phyloP scores from a whole-genome alignment of 2,888 invertebrate species.

The Mechanitis mazaeus region DNA sequence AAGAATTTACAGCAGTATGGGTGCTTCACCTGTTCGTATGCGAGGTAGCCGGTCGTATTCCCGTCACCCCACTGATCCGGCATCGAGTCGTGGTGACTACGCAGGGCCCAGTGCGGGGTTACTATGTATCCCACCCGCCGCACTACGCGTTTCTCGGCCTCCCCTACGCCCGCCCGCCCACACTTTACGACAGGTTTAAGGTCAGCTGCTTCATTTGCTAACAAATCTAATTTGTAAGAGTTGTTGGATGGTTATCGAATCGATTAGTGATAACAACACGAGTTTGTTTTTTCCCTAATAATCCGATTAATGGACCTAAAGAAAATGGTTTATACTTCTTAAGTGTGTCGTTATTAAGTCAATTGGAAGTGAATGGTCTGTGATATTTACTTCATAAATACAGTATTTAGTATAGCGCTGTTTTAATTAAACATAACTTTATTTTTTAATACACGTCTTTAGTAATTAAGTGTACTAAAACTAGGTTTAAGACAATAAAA shows the following conservation, averaged over 20 bases:
- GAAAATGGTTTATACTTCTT: conserved; percentile 6
- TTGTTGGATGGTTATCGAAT: conserved; percentile 39
- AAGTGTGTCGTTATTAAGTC: too few relatives aligned
- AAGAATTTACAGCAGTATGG: conserved; percentile 1
- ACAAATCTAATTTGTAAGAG: conserved; percentile 38
- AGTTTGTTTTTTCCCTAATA: conserved; percentile 9
- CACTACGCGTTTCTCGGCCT: conserved; percentile 63
- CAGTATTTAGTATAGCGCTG: too few relatives aligned
- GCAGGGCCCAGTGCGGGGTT: conserved; percentile 59
- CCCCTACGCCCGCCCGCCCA: conserved; percentile 59
- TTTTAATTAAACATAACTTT: too few relatives aligned
- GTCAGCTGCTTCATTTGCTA: conserved; percentile 49
- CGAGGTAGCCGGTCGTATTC: conserved; percentile 23
- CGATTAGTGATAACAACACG: conserved; percentile 20
- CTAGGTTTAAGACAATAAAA: too few relatives aligned
- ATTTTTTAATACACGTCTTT: too few relatives aligned
- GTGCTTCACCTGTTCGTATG: conserved; percentile 23
- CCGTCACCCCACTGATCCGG: conserved; percentile 30
- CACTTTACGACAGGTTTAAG: conserved; percentile 52
- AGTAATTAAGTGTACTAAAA: too few relatives aligned
- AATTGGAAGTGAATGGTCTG: too few relatives aligned
- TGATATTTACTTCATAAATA: too few relatives aligned
- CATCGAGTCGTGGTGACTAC: conserved; percentile 51
- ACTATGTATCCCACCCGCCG: conserved; percentile 45
- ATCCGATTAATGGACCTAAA: conserved; percentile 3